These are phyloP conservation scores for Anolis apletophallus DNA, from an alignment of 2,797 vertebrate species.

Conservation along the genomic window DNA sequence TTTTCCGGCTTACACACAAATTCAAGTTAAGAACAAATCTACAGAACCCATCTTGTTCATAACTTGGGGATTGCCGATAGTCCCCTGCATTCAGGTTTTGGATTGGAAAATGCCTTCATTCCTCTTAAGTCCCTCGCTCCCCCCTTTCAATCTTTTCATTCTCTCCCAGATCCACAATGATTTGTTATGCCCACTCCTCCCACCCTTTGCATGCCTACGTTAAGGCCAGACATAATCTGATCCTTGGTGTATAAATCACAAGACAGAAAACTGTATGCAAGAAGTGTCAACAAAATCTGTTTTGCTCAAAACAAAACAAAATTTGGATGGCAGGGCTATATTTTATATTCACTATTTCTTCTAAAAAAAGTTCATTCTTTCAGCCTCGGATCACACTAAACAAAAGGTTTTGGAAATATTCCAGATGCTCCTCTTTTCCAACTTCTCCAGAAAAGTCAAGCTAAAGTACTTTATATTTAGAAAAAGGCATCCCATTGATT, in stretches of 20 bases:
- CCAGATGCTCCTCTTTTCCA: slow-evolving; percentile 56
- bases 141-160: neutral
- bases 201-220: slow-evolving; percentile 9
- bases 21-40: too few species aligned
- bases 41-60: too few species aligned
- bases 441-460: slow-evolving; percentile 36
- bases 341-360: slow-evolving; percentile 55
- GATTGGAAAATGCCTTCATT: neutral
- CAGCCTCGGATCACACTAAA: slow-evolving; percentile 60
- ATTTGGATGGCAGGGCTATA: slow-evolving; percentile 36
- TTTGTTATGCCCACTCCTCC: slow-evolving; percentile 11
- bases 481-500: slow-evolving; percentile 55
- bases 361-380: slow-evolving; percentile 57
- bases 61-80: too few species aligned
- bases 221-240: slow-evolving; percentile 39
- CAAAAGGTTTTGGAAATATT: slow-evolving; percentile 61
- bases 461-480: neutral
- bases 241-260: slow-evolving; percentile 20
- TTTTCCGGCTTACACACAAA: too few species aligned
- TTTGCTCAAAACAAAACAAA: slow-evolving; percentile 50
- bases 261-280: slow-evolving; percentile 21
- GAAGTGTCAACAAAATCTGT: slow-evolving; percentile 44
- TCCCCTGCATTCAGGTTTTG: neutral
- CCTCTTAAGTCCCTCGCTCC: neutral
- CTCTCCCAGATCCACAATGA: neutral